Percentiles rank a stretch among this genome's conserved stretches.
Conservation (phyloP, 2,113 vertebrate species). For the Syngnathus typhle region DNA sequence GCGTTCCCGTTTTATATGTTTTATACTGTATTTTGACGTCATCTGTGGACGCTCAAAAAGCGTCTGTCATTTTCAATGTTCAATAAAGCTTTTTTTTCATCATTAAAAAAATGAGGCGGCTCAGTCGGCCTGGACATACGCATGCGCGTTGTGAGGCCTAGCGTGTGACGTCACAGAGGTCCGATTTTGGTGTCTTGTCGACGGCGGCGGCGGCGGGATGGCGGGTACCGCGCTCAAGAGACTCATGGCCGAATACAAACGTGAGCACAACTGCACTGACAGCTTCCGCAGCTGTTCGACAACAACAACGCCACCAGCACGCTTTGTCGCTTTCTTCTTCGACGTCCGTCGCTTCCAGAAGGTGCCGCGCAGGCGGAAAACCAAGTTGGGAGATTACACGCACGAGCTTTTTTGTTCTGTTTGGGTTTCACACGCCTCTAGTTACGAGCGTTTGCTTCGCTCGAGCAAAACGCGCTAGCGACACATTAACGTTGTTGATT, state of each 20-base stretch:
- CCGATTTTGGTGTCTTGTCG: neutral
- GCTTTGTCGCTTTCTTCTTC: no score
- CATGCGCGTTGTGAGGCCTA: neutral
- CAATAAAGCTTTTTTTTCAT: no score
- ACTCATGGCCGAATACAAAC: conserved; percentile 17
- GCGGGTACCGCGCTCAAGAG: conserved; percentile 9
- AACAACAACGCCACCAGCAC: neutral
- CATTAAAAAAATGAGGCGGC: no score
- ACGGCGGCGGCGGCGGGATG: neutral
- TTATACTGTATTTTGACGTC: no score
- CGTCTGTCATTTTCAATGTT: no score
- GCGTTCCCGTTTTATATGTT: no score
- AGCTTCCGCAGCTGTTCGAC: neutral
- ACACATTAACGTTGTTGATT: neutral
- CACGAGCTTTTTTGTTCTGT: neutral
- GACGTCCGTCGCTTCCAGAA: neutral
- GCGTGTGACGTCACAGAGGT: no score
- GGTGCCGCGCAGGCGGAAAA: neutral
- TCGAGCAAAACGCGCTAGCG: neutral
- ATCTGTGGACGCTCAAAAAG: no score
- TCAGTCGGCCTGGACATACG: neutral
- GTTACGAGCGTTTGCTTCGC: neutral
- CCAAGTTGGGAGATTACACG: neutral
- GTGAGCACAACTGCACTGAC: neutral
- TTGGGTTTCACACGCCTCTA: neutral